These are phyloP conservation scores for Trichopoda pennipes DNA, from an alignment of 2,888 invertebrate genomes.

Conservation along the genomic window DNA sequence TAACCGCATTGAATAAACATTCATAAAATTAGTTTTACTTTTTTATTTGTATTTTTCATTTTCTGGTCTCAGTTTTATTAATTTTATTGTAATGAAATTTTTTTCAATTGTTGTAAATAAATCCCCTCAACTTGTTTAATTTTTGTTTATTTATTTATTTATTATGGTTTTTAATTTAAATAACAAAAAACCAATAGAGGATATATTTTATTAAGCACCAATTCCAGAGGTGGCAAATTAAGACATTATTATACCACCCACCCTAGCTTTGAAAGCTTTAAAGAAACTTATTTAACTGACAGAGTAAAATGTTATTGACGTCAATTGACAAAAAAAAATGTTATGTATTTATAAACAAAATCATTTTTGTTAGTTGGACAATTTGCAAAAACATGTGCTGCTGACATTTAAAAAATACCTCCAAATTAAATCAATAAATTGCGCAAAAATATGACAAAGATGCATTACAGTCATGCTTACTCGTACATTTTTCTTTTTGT, in stretches of 20 bases:
- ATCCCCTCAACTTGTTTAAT: too few species aligned
- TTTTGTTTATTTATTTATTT: too few species aligned
- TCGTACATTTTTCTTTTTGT: neutral
- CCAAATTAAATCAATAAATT: conserved; percentile 40
- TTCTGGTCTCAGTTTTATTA: neutral
- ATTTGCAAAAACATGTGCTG: conserved; percentile 14
- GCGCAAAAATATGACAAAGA: neutral
- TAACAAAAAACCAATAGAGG: too few species aligned
- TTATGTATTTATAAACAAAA: conserved; percentile 1
- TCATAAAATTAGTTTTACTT: neutral
- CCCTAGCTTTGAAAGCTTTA: too few species aligned
- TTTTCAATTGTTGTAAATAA: too few species aligned
- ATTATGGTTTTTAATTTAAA: too few species aligned
- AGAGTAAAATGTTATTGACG: conserved; percentile 42
- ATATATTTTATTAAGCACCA: too few species aligned
- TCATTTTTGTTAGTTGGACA: conserved; percentile 39
- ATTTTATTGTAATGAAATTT: neutral
- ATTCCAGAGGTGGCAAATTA: too few species aligned
- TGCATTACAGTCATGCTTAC: neutral
- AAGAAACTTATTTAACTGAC: neutral
- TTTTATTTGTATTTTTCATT: too few species aligned
- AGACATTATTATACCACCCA: too few species aligned
- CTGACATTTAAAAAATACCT: neutral
- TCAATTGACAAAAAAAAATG: conserved; percentile 32
- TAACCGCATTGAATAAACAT: neutral